Conservation (phyloP, 2,797 vertebrate species). For the Discoglossus pictus region DNA sequence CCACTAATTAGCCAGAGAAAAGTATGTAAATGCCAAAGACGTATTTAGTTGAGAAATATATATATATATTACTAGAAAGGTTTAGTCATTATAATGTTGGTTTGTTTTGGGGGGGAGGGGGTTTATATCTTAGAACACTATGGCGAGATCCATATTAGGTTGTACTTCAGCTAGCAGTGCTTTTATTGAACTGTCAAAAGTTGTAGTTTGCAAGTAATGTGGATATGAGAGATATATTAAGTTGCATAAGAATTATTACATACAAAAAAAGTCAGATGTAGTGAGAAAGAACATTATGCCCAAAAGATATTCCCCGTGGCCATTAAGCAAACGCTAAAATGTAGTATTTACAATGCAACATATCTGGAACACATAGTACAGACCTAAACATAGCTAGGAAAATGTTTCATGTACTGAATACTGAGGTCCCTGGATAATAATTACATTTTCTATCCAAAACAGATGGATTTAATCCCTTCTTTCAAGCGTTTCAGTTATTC, state of each 20-base stretch:
- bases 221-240: neutral
- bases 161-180: too few relatives aligned
- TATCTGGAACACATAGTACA: conserved; percentile 22
- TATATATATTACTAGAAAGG: too few relatives aligned
- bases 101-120: too few relatives aligned
- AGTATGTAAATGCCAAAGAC: too few relatives aligned
- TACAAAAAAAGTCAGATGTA: conserved; percentile 13
- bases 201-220: neutral
- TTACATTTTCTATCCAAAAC: conserved; percentile 33
- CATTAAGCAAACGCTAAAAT: neutral
- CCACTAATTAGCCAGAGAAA: too few relatives aligned
- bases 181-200: neutral
- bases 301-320: conserved; percentile 9
- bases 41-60: too few relatives aligned
- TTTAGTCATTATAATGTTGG: too few relatives aligned
- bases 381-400: conserved; percentile 15
- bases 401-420: conserved; percentile 2
- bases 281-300: conserved; percentile 26
- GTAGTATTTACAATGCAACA: conserved; percentile 26
- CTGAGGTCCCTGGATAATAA: conserved; percentile 29
- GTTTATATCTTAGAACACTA: too few relatives aligned
- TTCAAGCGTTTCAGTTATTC: conserved; percentile 1
- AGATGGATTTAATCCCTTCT: conserved; percentile 28
- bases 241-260: neutral
- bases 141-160: too few relatives aligned